Percentiles rank a stretch among this genome's conserved stretches.
Evolutionary conservation across 53 echinoderm and acorn worm genomes (phyloP).

Genomic region (Henricia sp.): DNA sequence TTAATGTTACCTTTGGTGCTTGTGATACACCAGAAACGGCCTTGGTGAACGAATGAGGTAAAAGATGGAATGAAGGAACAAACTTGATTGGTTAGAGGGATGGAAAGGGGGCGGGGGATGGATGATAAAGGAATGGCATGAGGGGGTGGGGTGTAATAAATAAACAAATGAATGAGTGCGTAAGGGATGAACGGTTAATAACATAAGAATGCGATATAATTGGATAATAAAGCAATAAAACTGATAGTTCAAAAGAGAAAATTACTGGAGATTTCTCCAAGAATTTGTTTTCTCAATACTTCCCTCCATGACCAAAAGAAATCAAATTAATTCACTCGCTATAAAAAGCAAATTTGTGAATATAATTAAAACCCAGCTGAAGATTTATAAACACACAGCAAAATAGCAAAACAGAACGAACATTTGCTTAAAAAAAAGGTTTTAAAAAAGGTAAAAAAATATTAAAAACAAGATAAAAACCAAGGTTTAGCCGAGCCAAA

Average conservation of each 20-base stretch:
- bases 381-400: background rate
- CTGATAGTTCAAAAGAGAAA: background rate
- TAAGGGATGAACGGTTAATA: slow-evolving; percentile 24
- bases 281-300: slow-evolving; percentile 27
- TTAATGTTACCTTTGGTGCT: slow-evolving; percentile 52
- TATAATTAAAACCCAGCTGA: background rate
- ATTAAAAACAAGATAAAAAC: background rate
- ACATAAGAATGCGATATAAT: background rate
- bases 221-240: background rate
- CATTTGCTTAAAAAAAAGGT: background rate
- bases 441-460: background rate
- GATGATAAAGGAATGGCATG: background rate
- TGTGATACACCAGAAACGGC: slow-evolving; percentile 10
- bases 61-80: slow-evolving; percentile 25
- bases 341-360: slow-evolving; percentile 4
- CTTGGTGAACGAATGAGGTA: slow-evolving; percentile 24
- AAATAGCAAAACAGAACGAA: slow-evolving; percentile 13
- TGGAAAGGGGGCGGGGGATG: background rate
- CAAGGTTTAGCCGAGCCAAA: background rate
- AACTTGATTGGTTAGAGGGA: slow-evolving; percentile 20
- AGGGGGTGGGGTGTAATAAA: background rate
- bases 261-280: slow-evolving; percentile 31
- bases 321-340: slow-evolving; percentile 45
- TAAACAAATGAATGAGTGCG: background rate
- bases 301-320: slow-evolving; percentile 28